Evolutionary conservation across 2,113 vertebrate genomes (phyloP), one percentile per base, ranked within the genome.

Genomic region (Tylochromis polylepis): DNA sequence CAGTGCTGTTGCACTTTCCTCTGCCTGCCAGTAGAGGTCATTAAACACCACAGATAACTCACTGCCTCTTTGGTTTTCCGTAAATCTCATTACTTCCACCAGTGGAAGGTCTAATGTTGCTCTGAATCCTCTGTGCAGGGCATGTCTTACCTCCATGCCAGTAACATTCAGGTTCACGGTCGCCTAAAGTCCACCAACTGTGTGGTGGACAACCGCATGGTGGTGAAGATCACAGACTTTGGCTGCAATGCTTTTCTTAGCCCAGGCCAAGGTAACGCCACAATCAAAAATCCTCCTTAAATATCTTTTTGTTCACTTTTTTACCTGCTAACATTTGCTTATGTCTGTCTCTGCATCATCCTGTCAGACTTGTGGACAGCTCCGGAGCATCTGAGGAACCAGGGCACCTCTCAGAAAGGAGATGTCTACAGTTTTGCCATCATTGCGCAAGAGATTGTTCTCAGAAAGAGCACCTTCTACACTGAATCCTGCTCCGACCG

Each of bases 151-250:
- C 96, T 99, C 65, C 99, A 99, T 62, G 95, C 98, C 88, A 99
- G 97, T 89, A 97, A 97, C 93, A 97, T 97, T 18, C 97, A 98
- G 91, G 97, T 99, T 43, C 99, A 99, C 0, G 98, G 98, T 4
- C 97, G 97, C 58, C 97, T 99, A 82, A 99, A 99, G 91, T 99
- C 99, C 85, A 99, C 98, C 75, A 99, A 98, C 93, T 99, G 99
- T 56, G 98, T 99, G 51, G 97, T 99, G 49, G 98, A 99, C 93
- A 99, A 96, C 31, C 97, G 98, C 34, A 99, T 99, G 99, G 98
- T 99, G 84, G 98, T 99, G 85, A 99, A 99, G 95, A 99, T 99
- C 94, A 99, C 98, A 1, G 98, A 98, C 92, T 99, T 99, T 89
- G 98, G 98, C 79, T 98, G 97, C 91, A 99, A 98, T 93, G 97